Conservation (phyloP, 2,888 invertebrate species). For the Bugula neritina region DNA sequence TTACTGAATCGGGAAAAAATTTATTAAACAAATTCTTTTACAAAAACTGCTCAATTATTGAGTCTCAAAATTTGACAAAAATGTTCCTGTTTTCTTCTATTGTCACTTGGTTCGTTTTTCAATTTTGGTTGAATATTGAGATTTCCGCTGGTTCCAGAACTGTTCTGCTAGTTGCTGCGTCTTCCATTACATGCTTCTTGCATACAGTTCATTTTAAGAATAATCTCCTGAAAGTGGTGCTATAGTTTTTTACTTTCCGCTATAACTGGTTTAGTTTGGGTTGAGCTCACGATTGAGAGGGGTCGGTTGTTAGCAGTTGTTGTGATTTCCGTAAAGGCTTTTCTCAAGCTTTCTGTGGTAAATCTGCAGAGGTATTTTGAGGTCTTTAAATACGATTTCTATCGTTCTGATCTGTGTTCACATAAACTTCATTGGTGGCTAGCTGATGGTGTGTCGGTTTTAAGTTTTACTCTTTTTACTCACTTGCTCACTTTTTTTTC, state of each 20-base stretch:
- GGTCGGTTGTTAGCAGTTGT: neutral
- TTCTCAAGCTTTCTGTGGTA: neutral
- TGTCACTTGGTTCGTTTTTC: neutral
- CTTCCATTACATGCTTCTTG: neutral
- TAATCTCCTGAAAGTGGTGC: conserved; percentile 1
- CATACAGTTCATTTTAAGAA: neutral
- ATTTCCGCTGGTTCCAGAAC: neutral
- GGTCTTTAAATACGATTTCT: neutral
- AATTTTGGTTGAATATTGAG: neutral
- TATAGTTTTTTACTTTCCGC: neutral
- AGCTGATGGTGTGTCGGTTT: conserved; percentile 11
- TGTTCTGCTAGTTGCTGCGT: neutral
- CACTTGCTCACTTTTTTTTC: neutral
- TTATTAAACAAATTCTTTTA: no score
- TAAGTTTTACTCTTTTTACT: neutral
- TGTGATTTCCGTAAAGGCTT: neutral
- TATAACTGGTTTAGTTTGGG: neutral
- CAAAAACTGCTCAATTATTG: no score
- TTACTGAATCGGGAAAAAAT: no score
- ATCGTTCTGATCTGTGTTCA: conserved; percentile 3
- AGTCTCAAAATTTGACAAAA: no score
- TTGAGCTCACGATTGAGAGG: neutral
- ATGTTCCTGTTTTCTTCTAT: neutral
- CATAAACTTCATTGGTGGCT: neutral
- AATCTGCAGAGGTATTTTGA: neutral